Conservation (phyloP, 2,113 vertebrate species). For the Mugil cephalus region DNA sequence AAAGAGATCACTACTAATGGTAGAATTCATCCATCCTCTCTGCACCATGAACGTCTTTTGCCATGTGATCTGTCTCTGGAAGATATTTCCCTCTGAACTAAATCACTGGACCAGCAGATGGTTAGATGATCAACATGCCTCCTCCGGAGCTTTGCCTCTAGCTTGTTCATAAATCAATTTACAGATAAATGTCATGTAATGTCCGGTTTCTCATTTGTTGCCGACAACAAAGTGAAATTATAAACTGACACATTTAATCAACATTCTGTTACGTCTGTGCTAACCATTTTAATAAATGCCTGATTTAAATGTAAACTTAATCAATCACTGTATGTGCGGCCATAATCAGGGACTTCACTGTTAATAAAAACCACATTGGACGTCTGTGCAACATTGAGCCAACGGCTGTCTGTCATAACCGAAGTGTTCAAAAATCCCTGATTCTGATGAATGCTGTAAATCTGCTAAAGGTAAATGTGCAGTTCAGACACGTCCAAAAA, state of each 20-base stretch:
- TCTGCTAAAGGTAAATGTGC: background rate
- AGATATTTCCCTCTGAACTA: background rate
- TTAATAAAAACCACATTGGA: background rate
- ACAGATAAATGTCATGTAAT: constrained; percentile 12
- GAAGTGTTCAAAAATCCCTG: background rate
- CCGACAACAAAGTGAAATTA: constrained; percentile 5
- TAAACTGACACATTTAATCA: constrained; percentile 4
- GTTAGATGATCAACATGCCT: background rate
- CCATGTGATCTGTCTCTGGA: background rate
- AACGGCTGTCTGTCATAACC: background rate
- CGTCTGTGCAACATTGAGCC: background rate
- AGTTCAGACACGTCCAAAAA: too few relatives aligned
- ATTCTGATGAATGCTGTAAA: background rate
- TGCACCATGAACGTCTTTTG: background rate
- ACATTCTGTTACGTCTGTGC: background rate
- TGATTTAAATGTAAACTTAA: constrained; percentile 21
- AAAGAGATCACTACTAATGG: too few relatives aligned
- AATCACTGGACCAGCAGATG: background rate
- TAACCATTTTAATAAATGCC: constrained; percentile 3
- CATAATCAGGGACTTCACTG: background rate
- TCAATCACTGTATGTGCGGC: background rate
- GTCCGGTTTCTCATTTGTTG: background rate
- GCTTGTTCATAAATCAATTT: constrained; percentile 1
- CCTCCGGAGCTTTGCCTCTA: background rate
- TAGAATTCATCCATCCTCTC: background rate